Conservation (phyloP, 2,888 invertebrate genomes). For the Julus scanicus region DNA sequence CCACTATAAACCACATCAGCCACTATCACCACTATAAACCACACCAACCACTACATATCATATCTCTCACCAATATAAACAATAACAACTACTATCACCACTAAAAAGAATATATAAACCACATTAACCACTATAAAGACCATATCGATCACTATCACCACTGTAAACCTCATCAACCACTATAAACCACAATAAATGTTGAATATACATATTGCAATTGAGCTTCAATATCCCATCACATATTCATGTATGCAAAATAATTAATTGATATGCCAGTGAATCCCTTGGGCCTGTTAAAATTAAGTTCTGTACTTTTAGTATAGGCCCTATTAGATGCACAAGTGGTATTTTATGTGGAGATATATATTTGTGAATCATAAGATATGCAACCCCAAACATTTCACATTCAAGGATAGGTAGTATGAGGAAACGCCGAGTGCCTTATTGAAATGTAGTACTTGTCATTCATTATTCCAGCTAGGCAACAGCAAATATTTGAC, state of each 20-base stretch:
- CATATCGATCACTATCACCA: too few species aligned
- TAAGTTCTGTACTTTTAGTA: not conserved
- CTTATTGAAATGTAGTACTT: constrained; percentile 2
- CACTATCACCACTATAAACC: too few species aligned
- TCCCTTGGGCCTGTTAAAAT: not conserved
- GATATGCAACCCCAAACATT: not conserved
- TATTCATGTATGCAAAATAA: not conserved
- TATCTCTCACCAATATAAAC: too few species aligned
- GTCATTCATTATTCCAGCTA: constrained; percentile 38
- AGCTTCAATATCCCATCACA: not conserved
- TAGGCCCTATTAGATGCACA: not conserved
- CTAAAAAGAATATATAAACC: too few species aligned
- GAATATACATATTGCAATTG: too few species aligned
- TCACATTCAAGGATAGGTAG: not conserved
- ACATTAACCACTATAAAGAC: too few species aligned
- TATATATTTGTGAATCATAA: not conserved
- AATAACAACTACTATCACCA: too few species aligned
- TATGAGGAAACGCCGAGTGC: not conserved
- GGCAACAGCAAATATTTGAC: constrained; percentile 23
- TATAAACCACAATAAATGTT: too few species aligned
- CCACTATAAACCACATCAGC: too few species aligned
- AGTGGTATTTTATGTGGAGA: not conserved
- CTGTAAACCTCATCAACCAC: too few species aligned
- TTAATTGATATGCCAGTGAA: not conserved
- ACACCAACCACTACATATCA: too few species aligned